These are phyloP conservation scores for Odontocerum albicorne DNA, from an alignment of 2,888 invertebrate genomes.

Conservation along the genomic window DNA sequence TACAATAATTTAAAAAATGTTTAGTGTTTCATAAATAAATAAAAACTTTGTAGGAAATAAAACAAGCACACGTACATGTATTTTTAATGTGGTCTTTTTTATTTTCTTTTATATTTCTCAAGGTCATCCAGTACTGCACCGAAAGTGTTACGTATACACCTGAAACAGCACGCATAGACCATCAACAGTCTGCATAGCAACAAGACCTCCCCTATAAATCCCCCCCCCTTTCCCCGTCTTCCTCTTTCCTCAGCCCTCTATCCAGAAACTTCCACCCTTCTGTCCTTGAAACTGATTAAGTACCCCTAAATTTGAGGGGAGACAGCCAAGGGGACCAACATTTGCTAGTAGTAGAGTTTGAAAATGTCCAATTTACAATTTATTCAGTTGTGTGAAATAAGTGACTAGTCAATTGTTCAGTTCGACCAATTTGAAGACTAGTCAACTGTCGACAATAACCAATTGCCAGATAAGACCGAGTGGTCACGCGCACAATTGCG, in stretches of 20 bases:
- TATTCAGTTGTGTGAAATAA: too few relatives aligned
- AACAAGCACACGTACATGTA: too few relatives aligned
- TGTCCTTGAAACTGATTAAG: conserved; percentile 37
- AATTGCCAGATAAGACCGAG: conserved; percentile 17
- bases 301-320: conserved; percentile 27
- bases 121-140: conserved; percentile 12
- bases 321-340: too few relatives aligned
- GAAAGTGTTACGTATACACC: conserved; percentile 15
- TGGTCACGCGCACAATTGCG: neutral
- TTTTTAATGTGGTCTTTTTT: too few relatives aligned
- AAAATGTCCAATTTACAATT: too few relatives aligned
- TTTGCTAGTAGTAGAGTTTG: too few relatives aligned
- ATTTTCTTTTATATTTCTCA: too few relatives aligned
- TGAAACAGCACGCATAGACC: conserved; percentile 4
- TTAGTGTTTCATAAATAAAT: neutral
- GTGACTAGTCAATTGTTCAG: too few relatives aligned
- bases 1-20: neutral
- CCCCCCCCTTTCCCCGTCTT: conserved; percentile 12
- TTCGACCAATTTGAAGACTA: conserved; percentile 19
- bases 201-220: conserved; percentile 23
- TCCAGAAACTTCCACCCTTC: conserved; percentile 29
- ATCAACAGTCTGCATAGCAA: conserved; percentile 30
- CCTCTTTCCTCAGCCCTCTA: conserved; percentile 16
- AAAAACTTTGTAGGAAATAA: neutral
- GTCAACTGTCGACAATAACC: conserved; percentile 22